phyloP scores from a whole-genome alignment of 2,888 invertebrate genomes.

The Drosophila stalkeri region DNA sequence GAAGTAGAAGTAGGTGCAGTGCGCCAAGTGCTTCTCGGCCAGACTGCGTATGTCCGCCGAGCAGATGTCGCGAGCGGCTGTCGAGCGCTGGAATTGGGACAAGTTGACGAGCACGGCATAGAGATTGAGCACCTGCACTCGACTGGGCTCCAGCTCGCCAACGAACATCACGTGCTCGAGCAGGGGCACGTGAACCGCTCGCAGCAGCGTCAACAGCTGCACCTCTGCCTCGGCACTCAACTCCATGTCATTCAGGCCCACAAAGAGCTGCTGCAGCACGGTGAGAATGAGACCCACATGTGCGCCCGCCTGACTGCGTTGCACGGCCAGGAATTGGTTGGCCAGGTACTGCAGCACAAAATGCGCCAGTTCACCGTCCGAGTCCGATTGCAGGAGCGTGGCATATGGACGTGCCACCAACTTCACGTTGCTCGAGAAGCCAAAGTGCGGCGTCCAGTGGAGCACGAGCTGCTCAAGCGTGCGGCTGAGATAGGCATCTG shows the following conservation, averaged over 20 bases:
- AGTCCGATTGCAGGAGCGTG: constrained; percentile 77
- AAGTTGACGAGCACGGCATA: constrained; percentile 69
- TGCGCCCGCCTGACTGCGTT: constrained; percentile 81
- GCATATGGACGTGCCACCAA: constrained; percentile 83
- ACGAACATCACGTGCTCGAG: constrained; percentile 85
- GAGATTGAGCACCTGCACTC: constrained; percentile 74
- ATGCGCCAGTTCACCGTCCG: constrained; percentile 67
- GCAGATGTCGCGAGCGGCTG: constrained; percentile 63
- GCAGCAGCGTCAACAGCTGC: constrained; percentile 75
- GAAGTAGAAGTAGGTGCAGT: constrained; percentile 83
- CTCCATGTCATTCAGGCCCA: constrained; percentile 19
- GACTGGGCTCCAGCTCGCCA: constrained; percentile 83
- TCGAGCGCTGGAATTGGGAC: constrained; percentile 60
- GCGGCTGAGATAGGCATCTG: constrained; percentile 86
- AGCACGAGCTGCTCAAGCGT: constrained; percentile 86
- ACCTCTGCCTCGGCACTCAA: constrained; percentile 12
- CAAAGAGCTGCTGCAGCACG: constrained; percentile 80
- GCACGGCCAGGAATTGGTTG: constrained; percentile 79
- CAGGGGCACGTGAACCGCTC: constrained; percentile 73
- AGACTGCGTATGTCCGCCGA: constrained; percentile 74
- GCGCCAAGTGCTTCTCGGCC: constrained; percentile 84
- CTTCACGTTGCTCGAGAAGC: constrained; percentile 77
- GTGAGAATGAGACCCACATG: constrained; percentile 82
- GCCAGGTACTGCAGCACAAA: constrained; percentile 82
- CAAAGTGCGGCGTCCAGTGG: constrained; percentile 85